A percentile compares a stretch with the other conserved stretches of the same genome.
Evolutionary conservation across 2,113 vertebrate genomes (phyloP).

Genomic region (Mus spicilegus): DNA sequence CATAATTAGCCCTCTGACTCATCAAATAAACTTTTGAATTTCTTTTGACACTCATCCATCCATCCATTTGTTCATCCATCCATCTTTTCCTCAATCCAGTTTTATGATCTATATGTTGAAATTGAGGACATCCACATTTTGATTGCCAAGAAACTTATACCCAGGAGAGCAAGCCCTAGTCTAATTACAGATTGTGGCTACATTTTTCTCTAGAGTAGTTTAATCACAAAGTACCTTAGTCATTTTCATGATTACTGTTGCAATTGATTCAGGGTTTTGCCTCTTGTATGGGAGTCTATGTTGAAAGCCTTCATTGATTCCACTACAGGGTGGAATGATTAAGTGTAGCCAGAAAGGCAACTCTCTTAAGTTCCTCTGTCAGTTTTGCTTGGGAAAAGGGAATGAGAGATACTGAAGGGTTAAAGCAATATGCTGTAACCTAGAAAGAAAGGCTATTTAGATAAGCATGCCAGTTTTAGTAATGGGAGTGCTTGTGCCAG

Average conservation of each 20-base stretch:
- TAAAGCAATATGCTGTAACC: constrained; percentile 16
- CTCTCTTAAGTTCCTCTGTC: not conserved
- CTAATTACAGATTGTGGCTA: not conserved
- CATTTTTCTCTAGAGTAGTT: not conserved
- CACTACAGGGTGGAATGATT: not conserved
- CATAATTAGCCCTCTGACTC: not conserved
- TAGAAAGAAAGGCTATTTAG: constrained; percentile 24
- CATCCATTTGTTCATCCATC: not conserved
- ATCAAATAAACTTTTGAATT: not conserved
- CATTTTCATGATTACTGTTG: not conserved
- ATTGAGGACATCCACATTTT: not conserved
- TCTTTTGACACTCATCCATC: not conserved
- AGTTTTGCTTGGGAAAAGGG: not conserved
- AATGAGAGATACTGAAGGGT: not conserved
- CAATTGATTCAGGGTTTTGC: not conserved
- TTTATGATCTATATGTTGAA: constrained; percentile 14
- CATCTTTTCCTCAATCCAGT: not conserved
- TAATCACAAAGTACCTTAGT: constrained; percentile 19
- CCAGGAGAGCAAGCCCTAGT: not conserved
- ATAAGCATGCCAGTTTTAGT: not conserved
- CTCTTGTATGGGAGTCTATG: not conserved
- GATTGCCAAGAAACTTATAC: not conserved
- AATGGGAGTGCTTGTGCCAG: not conserved
- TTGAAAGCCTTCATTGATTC: not conserved
- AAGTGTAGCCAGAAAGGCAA: not conserved